A percentile compares a stretch with the other conserved stretches of the same genome.
Evolutionary conservation across 2,797 vertebrate species (phyloP).

Genomic region (Gobionotothen gibberifrons): DNA sequence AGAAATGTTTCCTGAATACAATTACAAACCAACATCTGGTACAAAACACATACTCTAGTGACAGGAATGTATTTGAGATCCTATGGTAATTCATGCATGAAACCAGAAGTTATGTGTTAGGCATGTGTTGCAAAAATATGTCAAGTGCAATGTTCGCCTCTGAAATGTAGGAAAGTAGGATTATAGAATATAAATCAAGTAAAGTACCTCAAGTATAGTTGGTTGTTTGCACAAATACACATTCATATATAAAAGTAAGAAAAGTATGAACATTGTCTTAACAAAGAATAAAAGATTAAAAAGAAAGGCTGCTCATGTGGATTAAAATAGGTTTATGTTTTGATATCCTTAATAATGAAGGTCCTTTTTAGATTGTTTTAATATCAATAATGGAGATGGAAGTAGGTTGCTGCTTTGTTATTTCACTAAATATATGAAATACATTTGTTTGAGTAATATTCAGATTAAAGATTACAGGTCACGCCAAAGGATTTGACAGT

Average conservation of each 20-base stretch:
- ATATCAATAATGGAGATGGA: too few species aligned
- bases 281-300: too few species aligned
- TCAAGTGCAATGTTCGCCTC: not conserved
- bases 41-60: not conserved
- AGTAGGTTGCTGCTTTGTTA: too few species aligned
- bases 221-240: too few species aligned
- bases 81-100: not conserved
- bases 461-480: conserved; percentile 7
- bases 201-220: not conserved
- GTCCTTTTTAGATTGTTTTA: too few species aligned
- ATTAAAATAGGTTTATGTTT: too few species aligned
- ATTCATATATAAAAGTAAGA: too few species aligned
- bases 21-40: not conserved
- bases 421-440: too few species aligned
- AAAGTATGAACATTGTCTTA: too few species aligned
- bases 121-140: too few species aligned
- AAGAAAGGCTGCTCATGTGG: too few species aligned
- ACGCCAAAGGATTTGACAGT: not conserved
- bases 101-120: not conserved
- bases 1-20: not conserved
- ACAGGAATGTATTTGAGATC: not conserved
- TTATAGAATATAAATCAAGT: not conserved
- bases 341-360: too few species aligned
- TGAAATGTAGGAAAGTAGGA: not conserved
- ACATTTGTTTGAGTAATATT: not conserved